Conservation (phyloP, 2,888 invertebrate species). For the Bellardia bayeri region DNA sequence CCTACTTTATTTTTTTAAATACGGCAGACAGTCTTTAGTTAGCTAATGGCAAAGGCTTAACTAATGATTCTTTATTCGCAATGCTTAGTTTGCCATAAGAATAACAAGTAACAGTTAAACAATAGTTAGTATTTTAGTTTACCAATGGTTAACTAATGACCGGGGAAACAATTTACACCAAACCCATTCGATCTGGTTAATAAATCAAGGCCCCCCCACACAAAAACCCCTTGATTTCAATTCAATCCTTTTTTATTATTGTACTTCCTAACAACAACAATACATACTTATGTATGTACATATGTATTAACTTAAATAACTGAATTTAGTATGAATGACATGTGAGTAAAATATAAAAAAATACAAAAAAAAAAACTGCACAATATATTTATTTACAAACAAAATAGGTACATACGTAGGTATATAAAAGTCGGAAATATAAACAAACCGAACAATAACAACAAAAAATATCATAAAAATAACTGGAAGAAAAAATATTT, state of each 20-base stretch:
- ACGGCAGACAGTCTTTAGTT: too few relatives aligned
- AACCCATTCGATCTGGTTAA: too few relatives aligned
- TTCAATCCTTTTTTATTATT: background rate
- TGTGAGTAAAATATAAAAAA: conserved; percentile 26
- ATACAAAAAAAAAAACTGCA: conserved; percentile 22
- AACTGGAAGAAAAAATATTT: conserved; percentile 46
- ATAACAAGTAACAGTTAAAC: too few relatives aligned
- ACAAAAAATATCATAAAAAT: conserved; percentile 33
- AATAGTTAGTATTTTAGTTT: too few relatives aligned
- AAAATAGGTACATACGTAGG: conserved; percentile 19
- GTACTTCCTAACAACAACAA: background rate
- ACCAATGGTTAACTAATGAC: too few relatives aligned
- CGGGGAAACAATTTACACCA: too few relatives aligned
- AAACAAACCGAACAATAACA: conserved; percentile 51
- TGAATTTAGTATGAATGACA: conserved; percentile 36
- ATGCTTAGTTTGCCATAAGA: too few relatives aligned
- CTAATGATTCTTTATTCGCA: too few relatives aligned
- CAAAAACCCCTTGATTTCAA: background rate
- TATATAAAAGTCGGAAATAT: conserved; percentile 15
- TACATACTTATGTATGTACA: too few relatives aligned
- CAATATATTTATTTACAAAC: conserved; percentile 19
- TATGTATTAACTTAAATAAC: conserved; percentile 34
- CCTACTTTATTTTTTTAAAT: too few relatives aligned
- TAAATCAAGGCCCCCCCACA: too few relatives aligned
- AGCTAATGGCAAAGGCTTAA: too few relatives aligned